phyloP scores from a whole-genome alignment of 2,797 vertebrate genomes.

The Phoxinus dragarum region DNA sequence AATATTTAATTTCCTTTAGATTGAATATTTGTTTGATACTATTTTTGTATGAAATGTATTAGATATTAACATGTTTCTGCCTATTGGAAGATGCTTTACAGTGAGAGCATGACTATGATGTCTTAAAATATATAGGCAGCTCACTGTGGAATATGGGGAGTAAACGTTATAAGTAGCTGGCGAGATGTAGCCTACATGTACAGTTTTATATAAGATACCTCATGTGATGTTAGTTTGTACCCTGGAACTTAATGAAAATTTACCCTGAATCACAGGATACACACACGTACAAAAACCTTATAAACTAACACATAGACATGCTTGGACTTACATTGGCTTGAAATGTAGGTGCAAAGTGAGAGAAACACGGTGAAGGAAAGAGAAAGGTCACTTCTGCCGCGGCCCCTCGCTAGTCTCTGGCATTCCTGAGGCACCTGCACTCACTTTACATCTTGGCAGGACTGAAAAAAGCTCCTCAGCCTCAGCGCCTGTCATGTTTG shows the following conservation, averaged over 20 bases:
- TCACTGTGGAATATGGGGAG: neutral
- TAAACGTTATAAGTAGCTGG: neutral
- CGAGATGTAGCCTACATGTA: neutral
- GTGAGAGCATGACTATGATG: neutral
- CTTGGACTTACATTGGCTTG: neutral
- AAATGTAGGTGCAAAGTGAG: neutral
- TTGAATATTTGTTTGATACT: neutral
- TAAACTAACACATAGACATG: neutral
- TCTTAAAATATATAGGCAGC: neutral
- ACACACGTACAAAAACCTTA: neutral
- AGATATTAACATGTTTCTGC: neutral
- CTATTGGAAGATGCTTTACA: neutral
- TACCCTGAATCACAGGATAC: neutral
- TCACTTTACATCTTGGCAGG: conserved; percentile 84
- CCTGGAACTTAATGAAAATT: neutral
- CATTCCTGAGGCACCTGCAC: conserved; percentile 89
- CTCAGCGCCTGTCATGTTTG: conserved; percentile 82
- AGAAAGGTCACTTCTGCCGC: conserved; percentile 69
- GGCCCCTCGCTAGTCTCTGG: conserved; percentile 69
- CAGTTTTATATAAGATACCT: neutral
- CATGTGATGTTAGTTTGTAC: neutral
- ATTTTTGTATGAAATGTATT: neutral
- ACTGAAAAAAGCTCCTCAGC: conserved; percentile 72
- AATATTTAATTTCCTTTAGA: neutral
- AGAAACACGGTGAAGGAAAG: neutral